Evolutionary conservation across 1,140 invertebrate species (phyloP).

Genomic region (Cherax quadricarinatus): DNA sequence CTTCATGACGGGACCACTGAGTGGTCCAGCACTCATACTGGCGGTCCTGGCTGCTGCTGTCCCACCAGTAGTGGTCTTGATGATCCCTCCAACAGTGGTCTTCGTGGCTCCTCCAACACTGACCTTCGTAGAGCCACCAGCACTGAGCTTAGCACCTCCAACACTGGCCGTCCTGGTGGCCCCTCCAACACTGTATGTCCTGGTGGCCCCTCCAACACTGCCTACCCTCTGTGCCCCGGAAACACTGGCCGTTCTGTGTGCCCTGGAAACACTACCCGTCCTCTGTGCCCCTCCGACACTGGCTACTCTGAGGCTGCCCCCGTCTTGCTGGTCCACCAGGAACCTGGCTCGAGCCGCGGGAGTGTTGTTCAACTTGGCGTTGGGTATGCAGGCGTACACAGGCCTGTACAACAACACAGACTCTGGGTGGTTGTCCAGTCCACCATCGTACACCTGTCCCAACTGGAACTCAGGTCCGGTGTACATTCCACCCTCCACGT

Average conservation of each 20-base stretch:
- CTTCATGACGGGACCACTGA: background rate
- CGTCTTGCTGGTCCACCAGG: conserved; percentile 28
- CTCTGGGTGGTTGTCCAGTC: conserved; percentile 76
- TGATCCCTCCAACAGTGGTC: background rate
- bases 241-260: background rate
- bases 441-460: conserved; percentile 90
- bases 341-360: conserved; percentile 36
- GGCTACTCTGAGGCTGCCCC: background rate
- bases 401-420: conserved; percentile 82
- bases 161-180: background rate
- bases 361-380: conserved; percentile 54
- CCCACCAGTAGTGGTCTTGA: background rate
- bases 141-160: background rate
- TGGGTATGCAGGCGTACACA: conserved; percentile 82
- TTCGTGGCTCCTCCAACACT: background rate
- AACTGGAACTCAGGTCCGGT: conserved; percentile 89
- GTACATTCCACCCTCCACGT: conserved; percentile 89
- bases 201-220: background rate
- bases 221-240: background rate
- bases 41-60: background rate
- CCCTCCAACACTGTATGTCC: background rate
- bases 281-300: background rate
- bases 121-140: background rate
- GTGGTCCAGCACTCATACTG: background rate
- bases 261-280: background rate